Evolutionary conservation across 2,113 vertebrate genomes (phyloP).

Genomic region (Aspidoscelis tigris): DNA sequence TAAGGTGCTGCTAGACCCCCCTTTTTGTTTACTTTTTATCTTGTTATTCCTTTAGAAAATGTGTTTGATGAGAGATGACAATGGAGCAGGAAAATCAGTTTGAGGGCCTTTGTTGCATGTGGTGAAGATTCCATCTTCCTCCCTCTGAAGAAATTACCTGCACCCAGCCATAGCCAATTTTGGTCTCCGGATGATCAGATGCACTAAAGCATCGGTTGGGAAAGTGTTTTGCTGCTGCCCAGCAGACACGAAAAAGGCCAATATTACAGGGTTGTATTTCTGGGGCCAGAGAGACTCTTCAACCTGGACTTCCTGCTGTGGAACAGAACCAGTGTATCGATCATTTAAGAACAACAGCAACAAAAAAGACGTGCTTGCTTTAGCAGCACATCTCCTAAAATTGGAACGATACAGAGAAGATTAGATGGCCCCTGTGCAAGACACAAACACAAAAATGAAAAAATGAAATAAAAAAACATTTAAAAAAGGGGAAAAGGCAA

Average conservation of each 20-base stretch:
- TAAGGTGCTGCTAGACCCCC: too few species aligned
- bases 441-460: too few species aligned
- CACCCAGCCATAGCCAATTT: neutral
- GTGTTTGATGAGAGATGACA: neutral
- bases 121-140: neutral
- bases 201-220: neutral
- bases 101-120: neutral
- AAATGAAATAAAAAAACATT: too few species aligned
- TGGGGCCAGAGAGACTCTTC: neutral
- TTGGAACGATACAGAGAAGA: too few species aligned
- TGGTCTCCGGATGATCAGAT: neutral
- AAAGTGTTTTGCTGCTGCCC: neutral
- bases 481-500: too few species aligned
- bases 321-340: neutral
- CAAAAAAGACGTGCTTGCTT: neutral
- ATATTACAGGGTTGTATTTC: neutral
- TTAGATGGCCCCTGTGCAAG: too few species aligned
- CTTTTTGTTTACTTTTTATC: neutral
- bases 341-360: neutral
- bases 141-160: neutral
- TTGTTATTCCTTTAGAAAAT: neutral
- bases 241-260: neutral
- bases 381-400: too few species aligned
- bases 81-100: too few species aligned
- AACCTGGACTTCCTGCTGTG: neutral